Evolutionary conservation across 2,113 vertebrate species (phyloP), one percentile per base, ranked within the genome.

Genomic region (Calyptommatus sinebrachiatus): DNA sequence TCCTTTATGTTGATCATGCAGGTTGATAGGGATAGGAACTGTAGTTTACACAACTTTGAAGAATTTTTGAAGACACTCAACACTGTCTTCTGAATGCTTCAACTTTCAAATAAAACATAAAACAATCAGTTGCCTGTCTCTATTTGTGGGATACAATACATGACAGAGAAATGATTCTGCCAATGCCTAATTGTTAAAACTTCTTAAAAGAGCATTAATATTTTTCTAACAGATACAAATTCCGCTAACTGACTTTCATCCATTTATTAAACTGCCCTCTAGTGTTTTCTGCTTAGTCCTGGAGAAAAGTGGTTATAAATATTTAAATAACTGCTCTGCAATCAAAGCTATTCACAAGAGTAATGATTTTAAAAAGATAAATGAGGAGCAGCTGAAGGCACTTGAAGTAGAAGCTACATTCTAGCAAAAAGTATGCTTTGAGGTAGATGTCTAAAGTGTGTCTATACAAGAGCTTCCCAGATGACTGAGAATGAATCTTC

Each of bases 261-360:
- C 84, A 79, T 90, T 91, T 88, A 82, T 89, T 91, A 87, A 92
- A 83, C 81, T 90, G 85, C 71, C 69, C 79, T 78, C 88, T 77
- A 79, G 65, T 83, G 81, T 83, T 87, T 89, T 84, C 77, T 66
- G 73, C 83, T 79, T 81, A 79, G 73, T 83, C 82, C 63, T 83
- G 80, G 77, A 89, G 82, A 78, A 80, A 85, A 87, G 78, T 82
- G 84, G 75, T 79, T 76, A 87, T 91, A 91, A 91, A 92, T 89
- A 92, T 88, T 90, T 89, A 88, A 91, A 78, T 86, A 92, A 88
- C 9, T 67, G 86, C 81, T 84, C 83, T 46, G 57, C 50, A 69
- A 85, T 86, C 79, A 75, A 87, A 86, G 35, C 80, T 46, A 77
- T 86, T 90, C 67, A 80, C 53, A 82, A 77, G 24, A 72, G 76